phyloP scores from a whole-genome alignment of 2,888 invertebrate species.

The Lutraria lutraria region DNA sequence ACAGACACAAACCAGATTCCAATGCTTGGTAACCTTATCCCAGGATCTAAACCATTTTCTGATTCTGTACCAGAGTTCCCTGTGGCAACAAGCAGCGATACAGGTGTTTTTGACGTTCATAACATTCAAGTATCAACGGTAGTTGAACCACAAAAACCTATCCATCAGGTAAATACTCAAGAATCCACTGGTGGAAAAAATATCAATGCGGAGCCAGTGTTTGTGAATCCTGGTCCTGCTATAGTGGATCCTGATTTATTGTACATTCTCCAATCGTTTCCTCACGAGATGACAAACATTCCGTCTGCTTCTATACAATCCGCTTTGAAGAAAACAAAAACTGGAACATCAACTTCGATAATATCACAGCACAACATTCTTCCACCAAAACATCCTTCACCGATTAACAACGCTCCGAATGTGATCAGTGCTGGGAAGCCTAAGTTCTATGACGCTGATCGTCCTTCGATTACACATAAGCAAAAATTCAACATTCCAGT shows the following conservation, averaged over 20 bases:
- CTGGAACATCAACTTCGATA: neutral
- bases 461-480: too few relatives aligned
- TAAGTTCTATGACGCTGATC: neutral
- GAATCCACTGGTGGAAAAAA: neutral
- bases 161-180: neutral
- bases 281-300: slow-evolving; percentile 52
- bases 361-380: neutral
- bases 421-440: neutral
- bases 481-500: too few relatives aligned
- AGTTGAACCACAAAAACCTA: neutral
- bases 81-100: neutral
- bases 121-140: neutral
- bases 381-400: neutral
- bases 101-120: too few relatives aligned
- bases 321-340: slow-evolving; percentile 42
- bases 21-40: neutral
- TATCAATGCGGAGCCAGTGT: slow-evolving; percentile 48
- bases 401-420: neutral
- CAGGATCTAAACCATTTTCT: neutral
- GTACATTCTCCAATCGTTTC: slow-evolving; percentile 46
- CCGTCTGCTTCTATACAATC: slow-evolving; percentile 47
- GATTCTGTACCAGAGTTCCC: neutral
- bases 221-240: slow-evolving; percentile 37
- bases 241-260: slow-evolving; percentile 44
- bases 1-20: neutral